Evolutionary conservation across 2,888 invertebrate species (phyloP).

Genomic region (Tenthredo mesomela): DNA sequence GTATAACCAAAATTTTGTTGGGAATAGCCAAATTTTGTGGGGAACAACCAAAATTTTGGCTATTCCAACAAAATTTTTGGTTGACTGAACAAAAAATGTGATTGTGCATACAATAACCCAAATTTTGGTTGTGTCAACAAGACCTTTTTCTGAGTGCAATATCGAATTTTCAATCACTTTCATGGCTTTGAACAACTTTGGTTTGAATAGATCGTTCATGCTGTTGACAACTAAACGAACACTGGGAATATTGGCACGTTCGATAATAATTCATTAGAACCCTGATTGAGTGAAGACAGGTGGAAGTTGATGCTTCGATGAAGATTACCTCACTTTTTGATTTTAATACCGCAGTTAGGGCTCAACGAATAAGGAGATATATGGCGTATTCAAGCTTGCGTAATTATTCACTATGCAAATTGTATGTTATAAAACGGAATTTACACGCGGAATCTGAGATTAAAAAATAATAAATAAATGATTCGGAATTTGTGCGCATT

Average conservation of each 20-base stretch:
- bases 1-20: too few relatives aligned
- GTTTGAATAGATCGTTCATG: background rate
- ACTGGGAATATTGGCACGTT: conserved; percentile 9
- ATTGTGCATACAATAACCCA: too few relatives aligned
- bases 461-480: background rate
- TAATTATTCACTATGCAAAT: conserved; percentile 3
- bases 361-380: background rate
- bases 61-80: too few relatives aligned
- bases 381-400: background rate
- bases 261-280: background rate
- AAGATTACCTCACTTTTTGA: background rate
- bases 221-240: background rate
- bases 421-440: background rate
- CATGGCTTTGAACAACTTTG: background rate
- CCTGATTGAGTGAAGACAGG: background rate
- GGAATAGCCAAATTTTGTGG: too few relatives aligned
- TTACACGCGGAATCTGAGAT: background rate
- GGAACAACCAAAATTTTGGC: too few relatives aligned
- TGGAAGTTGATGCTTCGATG: conserved; percentile 1
- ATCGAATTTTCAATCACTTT: background rate
- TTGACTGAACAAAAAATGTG: too few relatives aligned
- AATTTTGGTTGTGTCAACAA: too few relatives aligned
- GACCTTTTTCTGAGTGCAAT: too few relatives aligned
- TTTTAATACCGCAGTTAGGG: background rate
- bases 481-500: background rate